A percentile compares a stretch with the other conserved stretches of the same genome.
Conservation (phyloP, 2,888 invertebrate species). For the Gryllus longicercus region DNA sequence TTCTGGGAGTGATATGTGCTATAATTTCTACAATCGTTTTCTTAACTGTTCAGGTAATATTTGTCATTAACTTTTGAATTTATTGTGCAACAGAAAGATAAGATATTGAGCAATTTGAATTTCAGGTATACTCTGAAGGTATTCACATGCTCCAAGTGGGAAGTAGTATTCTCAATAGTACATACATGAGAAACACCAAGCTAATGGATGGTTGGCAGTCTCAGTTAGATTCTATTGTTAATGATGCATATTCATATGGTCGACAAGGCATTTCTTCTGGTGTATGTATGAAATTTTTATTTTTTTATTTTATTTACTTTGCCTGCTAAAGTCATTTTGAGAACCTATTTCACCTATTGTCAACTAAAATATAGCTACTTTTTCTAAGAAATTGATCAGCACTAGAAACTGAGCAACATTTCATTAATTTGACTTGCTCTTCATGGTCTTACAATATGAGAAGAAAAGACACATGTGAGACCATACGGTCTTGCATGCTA, state of each 20-base stretch:
- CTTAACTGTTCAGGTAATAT: slow-evolving; percentile 71
- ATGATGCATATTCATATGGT: slow-evolving; percentile 91
- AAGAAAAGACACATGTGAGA: no score
- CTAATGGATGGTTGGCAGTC: slow-evolving; percentile 71
- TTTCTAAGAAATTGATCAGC: no score
- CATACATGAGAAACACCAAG: slow-evolving; percentile 85
- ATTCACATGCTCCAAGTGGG: slow-evolving; percentile 86
- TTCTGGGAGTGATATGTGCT: slow-evolving; percentile 77
- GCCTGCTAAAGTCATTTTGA: no score
- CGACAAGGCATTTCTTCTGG: slow-evolving; percentile 85
- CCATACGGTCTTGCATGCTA: no score
- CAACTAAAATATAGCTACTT: no score
- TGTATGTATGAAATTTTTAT: slow-evolving; percentile 51
- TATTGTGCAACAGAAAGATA: slow-evolving; percentile 24
- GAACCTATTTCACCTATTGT: no score
- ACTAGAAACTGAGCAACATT: no score
- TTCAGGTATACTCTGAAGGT: slow-evolving; percentile 87
- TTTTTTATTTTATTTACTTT: not conserved
- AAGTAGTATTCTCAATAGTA: slow-evolving; percentile 83
- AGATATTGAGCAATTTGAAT: not conserved
- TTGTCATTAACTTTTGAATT: slow-evolving; percentile 5
- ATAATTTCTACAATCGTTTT: slow-evolving; percentile 76
- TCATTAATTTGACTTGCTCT: no score
- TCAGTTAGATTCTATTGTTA: slow-evolving; percentile 83
- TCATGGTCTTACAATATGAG: no score